Base-by-base conservation (phyloP, 2,888 invertebrate genomes). In the Cyrtodaria siliqua region DNA sequence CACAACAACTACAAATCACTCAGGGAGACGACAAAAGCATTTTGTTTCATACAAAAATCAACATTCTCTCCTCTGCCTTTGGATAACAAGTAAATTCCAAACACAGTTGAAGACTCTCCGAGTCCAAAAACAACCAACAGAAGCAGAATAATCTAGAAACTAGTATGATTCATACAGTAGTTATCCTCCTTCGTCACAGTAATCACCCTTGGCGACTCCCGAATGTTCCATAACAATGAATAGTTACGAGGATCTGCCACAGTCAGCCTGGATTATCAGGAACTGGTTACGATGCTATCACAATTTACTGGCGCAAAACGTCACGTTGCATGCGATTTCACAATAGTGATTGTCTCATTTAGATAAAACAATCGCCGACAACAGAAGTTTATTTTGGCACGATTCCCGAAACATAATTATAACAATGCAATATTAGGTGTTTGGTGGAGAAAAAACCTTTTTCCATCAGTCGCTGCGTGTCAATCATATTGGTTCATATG, bases 401-500 rank as follows among this genome's bases (percentile, higher is more conserved):
- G 57, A 52, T 29, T 49, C 23, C 29, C 18, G 23, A 50, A 24
- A 56, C 23, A n/a, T 33, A 33, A 33, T 12, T 29, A 18, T 24
- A 56, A 38, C 53, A 57, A 61, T 75, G 75, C 75, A 69, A 69
- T 75, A 75, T 75, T 62, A 44, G 57, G 42, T 64, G 72, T 66
- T 44, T 47, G 20, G 55, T 67, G 50, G 50, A 42, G 49, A 60
- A 20, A 59, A n/a, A 57, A 40, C 26, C 29, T 55, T 69, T 63
- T 73, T 77, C 76, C 76, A 68, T 76, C 76, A 73, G 80, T 80
- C 77, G 78, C 81, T 78, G 72, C 77, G 24, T 9, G 33, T 55
- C 26, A 50, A 63, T 62, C 74, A 55, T 75, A 74, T 44, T 78
- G 77, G 61, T 87, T 85, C 89, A 89, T 88, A 33, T 86, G 86